Evolutionary conservation across 1,140 invertebrate species (phyloP), one percentile per base, ranked within the genome.

Genomic region (Monomorium pharaonis): DNA sequence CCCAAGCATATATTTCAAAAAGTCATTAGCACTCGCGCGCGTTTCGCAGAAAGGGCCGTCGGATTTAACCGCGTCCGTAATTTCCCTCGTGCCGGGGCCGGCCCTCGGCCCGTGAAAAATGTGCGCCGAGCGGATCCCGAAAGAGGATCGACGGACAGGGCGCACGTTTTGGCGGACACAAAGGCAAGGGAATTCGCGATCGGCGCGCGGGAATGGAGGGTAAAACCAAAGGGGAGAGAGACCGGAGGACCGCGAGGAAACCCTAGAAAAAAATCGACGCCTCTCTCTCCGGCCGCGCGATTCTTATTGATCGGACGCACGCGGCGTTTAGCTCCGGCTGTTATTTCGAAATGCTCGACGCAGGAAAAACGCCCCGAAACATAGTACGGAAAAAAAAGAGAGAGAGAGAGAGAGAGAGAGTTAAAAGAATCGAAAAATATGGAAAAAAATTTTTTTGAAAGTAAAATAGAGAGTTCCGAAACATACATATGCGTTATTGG

Each of bases 41-140:
- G 77, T 80, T 80, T 69, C 77, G 63, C 33, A 80, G 77, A 80
- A 80, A 80, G 77, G 63, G 77, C 77, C 77, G 77, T 69, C 62
- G 77, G 77, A 80, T 80, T 80, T 80, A 80, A 80, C 77, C 77
- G 77, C 77, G 77, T 54, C 63, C 62, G 77, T 80, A 80, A 80
- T 80, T 80, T 80, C 63, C 63, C 77, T 80, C 47, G 77, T 65
- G 77, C 7, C 63, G 62, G 44, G 33, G 44, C 18, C 77, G 72
- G 33, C 72, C 42, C 63, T 67, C 49, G 77, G n/a, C 16, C 77
- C 63, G 77, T 80, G 77, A 80, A 80, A 80, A 80, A 80, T 80
- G 63, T 69, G 63, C 77, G 49, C 74, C 37, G 56, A 16, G 49
- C 49, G 27, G 27, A 78, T 65, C 75, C 49, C n/a, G 33, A 69